These are phyloP conservation scores for Neodiprion virginianus DNA, from an alignment of 1,140 invertebrate species.

Conservation along the genomic window DNA sequence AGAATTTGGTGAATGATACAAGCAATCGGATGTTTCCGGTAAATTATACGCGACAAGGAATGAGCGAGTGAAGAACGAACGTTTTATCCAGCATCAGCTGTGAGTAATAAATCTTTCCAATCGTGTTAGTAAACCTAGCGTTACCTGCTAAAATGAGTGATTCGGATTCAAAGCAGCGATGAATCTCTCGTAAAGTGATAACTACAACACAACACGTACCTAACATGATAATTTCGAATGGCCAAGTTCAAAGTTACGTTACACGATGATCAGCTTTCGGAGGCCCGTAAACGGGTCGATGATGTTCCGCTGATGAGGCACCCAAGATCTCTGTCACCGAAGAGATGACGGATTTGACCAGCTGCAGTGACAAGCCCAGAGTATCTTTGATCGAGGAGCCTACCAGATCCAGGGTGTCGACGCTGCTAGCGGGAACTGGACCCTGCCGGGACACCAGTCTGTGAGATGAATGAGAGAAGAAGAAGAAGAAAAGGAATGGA, in stretches of 20 bases:
- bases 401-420: constrained; percentile 41
- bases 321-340: constrained; percentile 42
- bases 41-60: too few species aligned
- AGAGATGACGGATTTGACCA: constrained; percentile 43
- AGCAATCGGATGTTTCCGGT: too few species aligned
- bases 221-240: too few species aligned
- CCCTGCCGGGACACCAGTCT: constrained; percentile 12
- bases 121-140: too few species aligned
- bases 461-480: not conserved
- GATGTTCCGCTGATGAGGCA: constrained; percentile 39
- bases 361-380: constrained; percentile 41
- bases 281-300: constrained; percentile 21
- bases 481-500: not conserved
- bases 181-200: too few species aligned
- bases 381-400: constrained; percentile 48
- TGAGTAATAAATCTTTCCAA: too few species aligned
- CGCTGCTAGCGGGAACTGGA: constrained; percentile 36
- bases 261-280: constrained; percentile 11
- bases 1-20: too few species aligned
- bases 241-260: not conserved
- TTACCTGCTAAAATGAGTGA: too few species aligned
- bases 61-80: too few species aligned
- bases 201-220: too few species aligned
- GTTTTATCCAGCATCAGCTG: too few species aligned
- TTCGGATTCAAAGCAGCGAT: too few species aligned